Percentiles rank a stretch among this genome's conserved stretches.
Evolutionary conservation across 2,888 invertebrate genomes (phyloP).

Genomic region (Incurvaria masculella): DNA sequence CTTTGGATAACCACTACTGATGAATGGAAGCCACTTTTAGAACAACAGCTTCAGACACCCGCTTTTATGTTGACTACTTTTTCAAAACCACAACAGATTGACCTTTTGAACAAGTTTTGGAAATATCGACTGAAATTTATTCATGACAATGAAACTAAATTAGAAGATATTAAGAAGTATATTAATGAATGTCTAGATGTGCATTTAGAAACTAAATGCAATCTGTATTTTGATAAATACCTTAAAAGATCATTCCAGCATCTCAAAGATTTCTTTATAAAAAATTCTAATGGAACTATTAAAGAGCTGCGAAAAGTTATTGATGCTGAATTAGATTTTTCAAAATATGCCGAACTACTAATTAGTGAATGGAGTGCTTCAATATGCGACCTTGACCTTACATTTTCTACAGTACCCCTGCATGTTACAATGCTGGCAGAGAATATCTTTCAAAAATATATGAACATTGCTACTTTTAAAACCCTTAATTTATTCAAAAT

Average conservation of each 20-base stretch:
- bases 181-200: not conserved
- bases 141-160: not conserved
- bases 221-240: not conserved
- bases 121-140: not conserved
- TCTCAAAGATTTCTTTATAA: no score
- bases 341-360: not conserved
- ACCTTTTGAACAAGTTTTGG: not conserved
- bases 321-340: not conserved
- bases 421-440: not conserved
- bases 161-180: not conserved
- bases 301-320: not conserved
- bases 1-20: not conserved
- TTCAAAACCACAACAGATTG: not conserved
- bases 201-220: not conserved
- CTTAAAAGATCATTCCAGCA: not conserved
- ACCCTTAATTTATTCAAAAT: not conserved
- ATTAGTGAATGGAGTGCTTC: not conserved
- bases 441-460: not conserved
- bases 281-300: no score
- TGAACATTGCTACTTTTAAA: not conserved
- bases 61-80: not conserved
- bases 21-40: not conserved
- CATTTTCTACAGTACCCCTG: not conserved
- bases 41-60: not conserved
- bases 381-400: not conserved